A percentile compares a stretch with the other conserved stretches of the same genome.
phyloP scores from a whole-genome alignment of 2,888 invertebrate genomes.

The Oxystoma pomonae region DNA sequence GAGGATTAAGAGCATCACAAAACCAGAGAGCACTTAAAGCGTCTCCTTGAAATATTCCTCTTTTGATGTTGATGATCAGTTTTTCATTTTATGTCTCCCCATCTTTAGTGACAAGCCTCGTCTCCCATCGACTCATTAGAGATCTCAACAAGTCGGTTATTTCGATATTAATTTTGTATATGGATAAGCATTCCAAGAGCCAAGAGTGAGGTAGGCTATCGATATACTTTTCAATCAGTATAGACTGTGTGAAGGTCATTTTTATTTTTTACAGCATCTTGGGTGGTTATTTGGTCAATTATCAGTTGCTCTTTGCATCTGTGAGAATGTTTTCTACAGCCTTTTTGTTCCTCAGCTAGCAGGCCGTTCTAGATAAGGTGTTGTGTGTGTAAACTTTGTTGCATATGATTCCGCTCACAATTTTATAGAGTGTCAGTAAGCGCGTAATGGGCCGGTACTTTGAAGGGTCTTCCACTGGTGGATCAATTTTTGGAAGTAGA shows the following conservation, averaged over 20 bases:
- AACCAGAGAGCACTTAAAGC: background rate
- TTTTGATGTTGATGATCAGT: background rate
- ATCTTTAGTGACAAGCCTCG: no score
- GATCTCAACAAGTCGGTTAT: background rate
- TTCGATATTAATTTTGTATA: background rate
- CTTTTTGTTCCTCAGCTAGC: conserved; percentile 6
- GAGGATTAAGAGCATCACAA: background rate
- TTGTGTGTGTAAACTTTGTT: background rate
- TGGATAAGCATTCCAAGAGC: background rate
- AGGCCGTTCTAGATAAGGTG: background rate
- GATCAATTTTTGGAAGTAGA: background rate
- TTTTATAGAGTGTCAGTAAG: background rate
- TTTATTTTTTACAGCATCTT: background rate
- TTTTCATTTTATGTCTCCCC: no score
- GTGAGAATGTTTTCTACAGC: background rate
- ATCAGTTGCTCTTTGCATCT: background rate
- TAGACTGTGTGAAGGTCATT: conserved; percentile 1
- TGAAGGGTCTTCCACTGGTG: background rate
- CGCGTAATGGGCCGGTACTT: background rate
- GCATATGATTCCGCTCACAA: background rate
- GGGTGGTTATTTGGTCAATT: background rate
- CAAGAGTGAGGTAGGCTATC: conserved; percentile 9
- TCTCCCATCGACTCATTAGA: conserved; percentile 4
- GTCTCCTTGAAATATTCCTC: background rate
- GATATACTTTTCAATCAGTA: conserved; percentile 2